Conservation (phyloP, 2,888 invertebrate genomes). For the Choristoneura rosaceana region DNA sequence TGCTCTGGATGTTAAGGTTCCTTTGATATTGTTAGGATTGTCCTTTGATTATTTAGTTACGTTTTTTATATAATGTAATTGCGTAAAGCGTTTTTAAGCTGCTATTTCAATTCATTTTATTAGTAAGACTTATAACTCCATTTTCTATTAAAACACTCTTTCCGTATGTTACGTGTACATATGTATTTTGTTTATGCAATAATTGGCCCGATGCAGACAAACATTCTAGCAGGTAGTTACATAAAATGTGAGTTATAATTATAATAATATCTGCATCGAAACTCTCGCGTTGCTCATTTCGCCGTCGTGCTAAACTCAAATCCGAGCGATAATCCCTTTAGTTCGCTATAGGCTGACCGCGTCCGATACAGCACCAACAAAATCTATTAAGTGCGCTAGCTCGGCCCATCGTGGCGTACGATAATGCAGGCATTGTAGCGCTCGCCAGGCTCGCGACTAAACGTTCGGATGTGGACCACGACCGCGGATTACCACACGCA, state of each 20-base stretch:
- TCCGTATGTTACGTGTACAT: not conserved
- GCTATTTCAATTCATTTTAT: not conserved
- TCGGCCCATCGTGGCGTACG: slow-evolving; percentile 71
- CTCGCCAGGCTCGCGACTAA: slow-evolving; percentile 68
- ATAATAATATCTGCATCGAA: slow-evolving; percentile 51
- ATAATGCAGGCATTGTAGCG: slow-evolving; percentile 74
- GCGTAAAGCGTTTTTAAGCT: not conserved
- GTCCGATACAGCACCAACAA: slow-evolving; percentile 72
- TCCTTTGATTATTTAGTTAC: not conserved
- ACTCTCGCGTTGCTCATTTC: slow-evolving; percentile 59
- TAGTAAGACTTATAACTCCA: not conserved
- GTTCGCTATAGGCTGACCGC: slow-evolving; percentile 76
- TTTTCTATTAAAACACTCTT: not conserved
- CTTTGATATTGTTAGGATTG: not conserved
- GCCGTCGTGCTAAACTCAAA: slow-evolving; percentile 69
- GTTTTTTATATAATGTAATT: not conserved
- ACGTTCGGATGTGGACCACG: slow-evolving; percentile 70
- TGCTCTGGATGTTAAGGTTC: not conserved
- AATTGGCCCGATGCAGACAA: slow-evolving; percentile 18
- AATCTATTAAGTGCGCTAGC: slow-evolving; percentile 83
- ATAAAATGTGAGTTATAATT: slow-evolving; percentile 44
- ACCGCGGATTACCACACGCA: slow-evolving; percentile 83
- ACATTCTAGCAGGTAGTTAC: slow-evolving; percentile 45
- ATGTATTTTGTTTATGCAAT: slow-evolving; percentile 6
- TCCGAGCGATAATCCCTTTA: slow-evolving; percentile 79